phyloP scores from a whole-genome alignment of 92 coral and sea anemone species.

The Desmophyllum pertusum region DNA sequence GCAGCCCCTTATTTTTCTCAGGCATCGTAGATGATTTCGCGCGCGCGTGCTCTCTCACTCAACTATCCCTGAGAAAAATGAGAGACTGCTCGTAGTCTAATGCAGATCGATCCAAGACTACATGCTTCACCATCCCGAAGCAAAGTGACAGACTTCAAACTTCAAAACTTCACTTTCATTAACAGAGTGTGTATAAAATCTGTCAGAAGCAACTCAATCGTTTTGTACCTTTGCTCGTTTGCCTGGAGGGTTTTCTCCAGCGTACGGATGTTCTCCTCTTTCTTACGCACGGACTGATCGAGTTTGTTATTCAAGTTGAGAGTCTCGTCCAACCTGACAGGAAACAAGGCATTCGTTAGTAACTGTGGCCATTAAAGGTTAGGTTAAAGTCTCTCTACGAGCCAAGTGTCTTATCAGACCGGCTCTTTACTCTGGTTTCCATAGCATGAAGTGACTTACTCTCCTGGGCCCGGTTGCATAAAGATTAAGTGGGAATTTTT shows the following conservation, averaged over 20 bases:
- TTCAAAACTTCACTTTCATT: not conserved
- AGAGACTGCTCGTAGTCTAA: no score
- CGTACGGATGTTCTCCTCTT: slow-evolving; percentile 80
- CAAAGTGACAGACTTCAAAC: not conserved
- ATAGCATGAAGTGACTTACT: no score
- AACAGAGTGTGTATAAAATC: not conserved
- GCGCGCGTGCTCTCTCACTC: no score
- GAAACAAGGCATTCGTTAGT: not conserved
- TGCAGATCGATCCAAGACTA: not conserved
- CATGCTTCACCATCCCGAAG: not conserved
- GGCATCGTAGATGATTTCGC: no score
- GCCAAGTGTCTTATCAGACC: no score
- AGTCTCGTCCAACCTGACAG: slow-evolving; percentile 78
- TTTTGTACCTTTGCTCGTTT: slow-evolving; percentile 74
- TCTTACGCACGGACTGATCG: slow-evolving; percentile 89
- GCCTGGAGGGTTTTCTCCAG: slow-evolving; percentile 77
- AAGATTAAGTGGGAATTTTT: no score
- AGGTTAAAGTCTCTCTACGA: no score
- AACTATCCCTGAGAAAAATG: no score
- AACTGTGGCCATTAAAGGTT: not conserved
- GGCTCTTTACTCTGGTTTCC: no score
- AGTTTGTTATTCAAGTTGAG: slow-evolving; percentile 80
- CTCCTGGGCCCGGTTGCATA: no score
- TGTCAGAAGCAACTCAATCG: not conserved
- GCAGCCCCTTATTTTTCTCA: no score